Conservation (phyloP, 2,888 invertebrate species). For the Autographa pulchrina region DNA sequence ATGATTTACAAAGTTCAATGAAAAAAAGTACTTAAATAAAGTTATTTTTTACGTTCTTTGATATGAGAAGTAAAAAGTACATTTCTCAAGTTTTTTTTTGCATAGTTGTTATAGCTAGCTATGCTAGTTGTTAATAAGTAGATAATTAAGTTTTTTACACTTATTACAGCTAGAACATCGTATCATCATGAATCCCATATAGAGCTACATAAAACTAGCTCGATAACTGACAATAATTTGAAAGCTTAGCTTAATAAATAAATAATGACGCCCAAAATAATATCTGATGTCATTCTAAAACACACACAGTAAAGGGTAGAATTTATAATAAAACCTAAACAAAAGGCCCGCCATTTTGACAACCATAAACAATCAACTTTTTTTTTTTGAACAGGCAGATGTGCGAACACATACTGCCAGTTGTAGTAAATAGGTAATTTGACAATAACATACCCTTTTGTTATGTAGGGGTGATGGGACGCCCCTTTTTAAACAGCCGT, state of each 20-base stretch:
- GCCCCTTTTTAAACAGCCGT: constrained; percentile 70
- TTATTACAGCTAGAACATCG: too few species aligned
- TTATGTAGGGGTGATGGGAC: constrained; percentile 63
- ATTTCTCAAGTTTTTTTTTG: too few species aligned
- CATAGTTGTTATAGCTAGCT: too few species aligned
- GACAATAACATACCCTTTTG: constrained; percentile 71
- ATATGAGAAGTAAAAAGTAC: too few species aligned
- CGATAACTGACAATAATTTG: neutral
- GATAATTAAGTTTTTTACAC: too few species aligned
- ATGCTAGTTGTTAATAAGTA: too few species aligned
- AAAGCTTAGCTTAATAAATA: neutral
- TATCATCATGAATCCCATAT: too few species aligned
- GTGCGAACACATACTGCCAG: constrained; percentile 71
- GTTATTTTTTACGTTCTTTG: too few species aligned
- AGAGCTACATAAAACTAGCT: neutral
- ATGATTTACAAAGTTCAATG: too few species aligned
- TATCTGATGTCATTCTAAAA: constrained; percentile 21
- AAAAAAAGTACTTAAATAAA: too few species aligned
- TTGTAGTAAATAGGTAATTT: constrained; percentile 62
- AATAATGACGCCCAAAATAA: neutral
- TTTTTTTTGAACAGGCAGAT: constrained; percentile 77
- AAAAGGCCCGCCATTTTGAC: constrained; percentile 64
- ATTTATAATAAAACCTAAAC: constrained; percentile 38
- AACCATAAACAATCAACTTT: constrained; percentile 70
- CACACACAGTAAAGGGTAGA: constrained; percentile 26